Evolutionary conservation across 2,888 invertebrate species (phyloP).

Genomic region (Morpho helenor): DNA sequence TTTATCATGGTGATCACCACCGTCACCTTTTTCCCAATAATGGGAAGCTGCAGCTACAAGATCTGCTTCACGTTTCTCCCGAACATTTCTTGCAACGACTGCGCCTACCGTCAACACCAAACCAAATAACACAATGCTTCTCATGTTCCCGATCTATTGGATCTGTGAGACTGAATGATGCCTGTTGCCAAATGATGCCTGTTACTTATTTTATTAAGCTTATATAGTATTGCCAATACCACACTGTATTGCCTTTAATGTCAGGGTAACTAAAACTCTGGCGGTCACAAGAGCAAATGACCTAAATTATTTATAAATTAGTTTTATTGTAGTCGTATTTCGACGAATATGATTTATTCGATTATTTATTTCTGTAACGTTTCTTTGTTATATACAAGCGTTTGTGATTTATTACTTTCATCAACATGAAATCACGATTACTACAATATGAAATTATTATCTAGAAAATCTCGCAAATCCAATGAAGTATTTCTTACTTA

Average conservation of each 20-base stretch:
- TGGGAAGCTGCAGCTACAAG: slow-evolving; percentile 71
- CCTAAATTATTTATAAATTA: slow-evolving; percentile 64
- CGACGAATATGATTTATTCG: slow-evolving; percentile 11
- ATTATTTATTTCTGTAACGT: background rate
- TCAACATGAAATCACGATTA: background rate
- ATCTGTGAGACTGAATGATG: slow-evolving; percentile 40
- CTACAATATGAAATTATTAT: too few relatives aligned
- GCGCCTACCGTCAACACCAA: slow-evolving; percentile 62
- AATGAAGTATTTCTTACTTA: too few relatives aligned
- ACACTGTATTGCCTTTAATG: slow-evolving; percentile 56
- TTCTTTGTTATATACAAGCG: background rate
- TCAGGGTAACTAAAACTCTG: slow-evolving; percentile 61
- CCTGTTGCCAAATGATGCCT: slow-evolving; percentile 70
- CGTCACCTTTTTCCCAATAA: slow-evolving; percentile 77
- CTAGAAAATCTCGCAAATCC: too few relatives aligned
- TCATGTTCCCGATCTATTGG: slow-evolving; percentile 57
- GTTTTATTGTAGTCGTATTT: slow-evolving; percentile 35
- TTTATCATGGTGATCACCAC: slow-evolving; percentile 81
- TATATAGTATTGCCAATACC: slow-evolving; percentile 75
- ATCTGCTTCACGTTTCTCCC: slow-evolving; percentile 66
- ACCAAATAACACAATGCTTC: slow-evolving; percentile 50
- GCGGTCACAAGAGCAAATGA: slow-evolving; percentile 57
- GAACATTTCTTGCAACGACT: slow-evolving; percentile 68
- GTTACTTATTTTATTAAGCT: slow-evolving; percentile 60
- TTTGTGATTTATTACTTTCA: slow-evolving; percentile 1